These are phyloP conservation scores for Osmerus mordax DNA, from an alignment of 2,113 vertebrate genomes.

Conservation along the genomic window DNA sequence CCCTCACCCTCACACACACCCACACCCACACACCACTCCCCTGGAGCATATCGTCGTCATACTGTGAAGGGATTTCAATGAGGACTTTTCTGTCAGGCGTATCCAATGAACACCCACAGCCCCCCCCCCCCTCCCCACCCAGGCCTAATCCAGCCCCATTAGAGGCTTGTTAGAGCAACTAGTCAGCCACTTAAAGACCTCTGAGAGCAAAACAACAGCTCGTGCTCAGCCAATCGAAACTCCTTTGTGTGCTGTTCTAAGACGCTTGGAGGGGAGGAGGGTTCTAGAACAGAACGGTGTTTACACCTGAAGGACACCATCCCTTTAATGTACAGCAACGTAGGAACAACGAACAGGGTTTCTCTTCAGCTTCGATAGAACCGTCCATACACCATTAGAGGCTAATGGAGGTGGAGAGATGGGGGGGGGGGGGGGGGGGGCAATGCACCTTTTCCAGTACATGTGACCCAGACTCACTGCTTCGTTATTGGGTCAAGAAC, in stretches of 20 bases:
- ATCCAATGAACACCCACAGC: background rate
- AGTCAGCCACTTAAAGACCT: background rate
- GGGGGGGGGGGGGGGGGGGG: too few species aligned
- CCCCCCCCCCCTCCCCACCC: background rate
- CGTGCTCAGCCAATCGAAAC: background rate
- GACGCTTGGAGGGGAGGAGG: background rate
- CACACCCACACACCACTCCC: background rate
- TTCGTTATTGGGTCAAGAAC: too few species aligned
- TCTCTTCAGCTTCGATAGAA: too few species aligned
- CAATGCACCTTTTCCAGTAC: too few species aligned
- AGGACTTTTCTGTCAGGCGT: background rate
- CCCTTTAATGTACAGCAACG: background rate
- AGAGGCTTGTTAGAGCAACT: background rate
- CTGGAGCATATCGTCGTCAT: background rate
- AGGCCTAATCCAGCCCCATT: background rate
- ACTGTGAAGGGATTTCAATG: background rate
- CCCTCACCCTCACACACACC: background rate
- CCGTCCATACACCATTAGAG: too few species aligned
- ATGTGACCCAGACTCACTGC: too few species aligned
- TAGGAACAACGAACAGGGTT: too few species aligned
- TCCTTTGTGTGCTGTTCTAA: background rate
- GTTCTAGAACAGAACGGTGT: background rate
- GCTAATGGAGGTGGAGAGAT: too few species aligned
- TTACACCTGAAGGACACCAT: background rate
- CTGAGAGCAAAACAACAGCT: background rate